These are phyloP conservation scores for Ruditapes philippinarum DNA, from an alignment of 1,140 invertebrate genomes.

Conservation along the genomic window DNA sequence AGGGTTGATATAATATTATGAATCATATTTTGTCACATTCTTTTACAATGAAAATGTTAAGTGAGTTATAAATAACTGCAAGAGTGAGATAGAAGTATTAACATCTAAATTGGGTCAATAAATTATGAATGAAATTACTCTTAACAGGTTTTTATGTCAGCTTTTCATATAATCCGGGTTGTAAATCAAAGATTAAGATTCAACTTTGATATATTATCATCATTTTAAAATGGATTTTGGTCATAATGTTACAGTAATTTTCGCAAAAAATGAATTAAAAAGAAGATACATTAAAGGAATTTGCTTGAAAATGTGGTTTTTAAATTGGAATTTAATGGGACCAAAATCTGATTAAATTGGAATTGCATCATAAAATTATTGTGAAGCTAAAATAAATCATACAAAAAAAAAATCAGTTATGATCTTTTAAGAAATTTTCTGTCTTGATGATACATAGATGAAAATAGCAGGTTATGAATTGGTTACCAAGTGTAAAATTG, in stretches of 20 bases:
- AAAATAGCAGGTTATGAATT: too few species aligned
- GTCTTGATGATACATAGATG: too few species aligned
- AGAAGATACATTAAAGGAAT: too few species aligned
- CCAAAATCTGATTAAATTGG: too few species aligned
- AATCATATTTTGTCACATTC: background rate
- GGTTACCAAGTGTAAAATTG: too few species aligned
- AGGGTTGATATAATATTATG: background rate
- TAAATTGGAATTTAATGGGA: too few species aligned
- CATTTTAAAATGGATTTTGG: background rate
- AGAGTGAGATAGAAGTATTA: background rate
- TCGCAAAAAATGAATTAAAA: background rate
- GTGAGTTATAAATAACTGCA: background rate
- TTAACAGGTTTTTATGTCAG: slow-evolving; percentile 18
- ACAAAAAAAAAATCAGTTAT: too few species aligned
- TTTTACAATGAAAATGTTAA: background rate
- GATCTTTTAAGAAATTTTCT: too few species aligned
- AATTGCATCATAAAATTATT: too few species aligned
- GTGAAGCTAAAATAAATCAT: too few species aligned
- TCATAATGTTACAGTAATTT: background rate
- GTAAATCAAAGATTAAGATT: background rate
- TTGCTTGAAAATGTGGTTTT: too few species aligned
- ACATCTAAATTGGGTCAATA: background rate
- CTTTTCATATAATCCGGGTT: slow-evolving; percentile 5
- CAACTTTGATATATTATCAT: background rate
- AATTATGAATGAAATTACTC: background rate